Percentiles rank a stretch among this genome's conserved stretches.
Evolutionary conservation across 2,797 vertebrate genomes (phyloP).

Genomic region (Odontamblyopus lacepedii): DNA sequence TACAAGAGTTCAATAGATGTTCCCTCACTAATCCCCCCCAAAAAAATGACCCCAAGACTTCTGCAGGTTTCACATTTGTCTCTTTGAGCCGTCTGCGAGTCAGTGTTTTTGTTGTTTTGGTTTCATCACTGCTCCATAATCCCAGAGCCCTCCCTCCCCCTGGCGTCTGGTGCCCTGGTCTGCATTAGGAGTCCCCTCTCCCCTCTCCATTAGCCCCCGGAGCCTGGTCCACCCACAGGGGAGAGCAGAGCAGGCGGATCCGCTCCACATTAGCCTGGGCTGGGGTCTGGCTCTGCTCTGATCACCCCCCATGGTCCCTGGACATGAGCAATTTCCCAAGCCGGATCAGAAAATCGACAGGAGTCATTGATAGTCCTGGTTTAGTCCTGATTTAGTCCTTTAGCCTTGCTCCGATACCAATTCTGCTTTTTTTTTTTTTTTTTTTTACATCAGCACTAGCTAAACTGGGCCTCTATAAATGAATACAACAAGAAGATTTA

Average conservation of each 20-base stretch:
- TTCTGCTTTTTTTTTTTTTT: too few species aligned
- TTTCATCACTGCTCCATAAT: slow-evolving; percentile 54
- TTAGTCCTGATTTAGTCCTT: too few species aligned
- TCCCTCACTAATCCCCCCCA: too few species aligned
- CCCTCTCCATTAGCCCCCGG: slow-evolving; percentile 75
- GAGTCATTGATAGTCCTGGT: too few species aligned
- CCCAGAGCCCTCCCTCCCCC: slow-evolving; percentile 58
- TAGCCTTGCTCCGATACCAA: too few species aligned
- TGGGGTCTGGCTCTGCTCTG: slow-evolving; percentile 53
- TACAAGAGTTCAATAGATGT: too few species aligned
- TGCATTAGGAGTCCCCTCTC: slow-evolving; percentile 70
- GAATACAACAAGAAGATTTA: too few species aligned
- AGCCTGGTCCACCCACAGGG: slow-evolving; percentile 40
- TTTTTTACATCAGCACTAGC: too few species aligned
- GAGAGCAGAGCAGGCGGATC: slow-evolving; percentile 59
- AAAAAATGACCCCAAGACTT: too few species aligned
- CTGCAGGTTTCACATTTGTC: slow-evolving; percentile 39
- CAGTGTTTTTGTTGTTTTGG: slow-evolving; percentile 61
- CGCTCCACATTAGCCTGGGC: slow-evolving; percentile 62
- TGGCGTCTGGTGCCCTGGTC: slow-evolving; percentile 69
- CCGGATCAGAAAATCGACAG: neutral
- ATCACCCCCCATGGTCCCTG: slow-evolving; percentile 49
- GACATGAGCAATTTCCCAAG: slow-evolving; percentile 15
- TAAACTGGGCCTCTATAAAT: too few species aligned
- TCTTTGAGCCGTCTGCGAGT: slow-evolving; percentile 38